Evolutionary conservation across 2,888 invertebrate species (phyloP), one percentile per base, ranked within the genome.

Genomic region (Caenorhabditis wallacei): DNA sequence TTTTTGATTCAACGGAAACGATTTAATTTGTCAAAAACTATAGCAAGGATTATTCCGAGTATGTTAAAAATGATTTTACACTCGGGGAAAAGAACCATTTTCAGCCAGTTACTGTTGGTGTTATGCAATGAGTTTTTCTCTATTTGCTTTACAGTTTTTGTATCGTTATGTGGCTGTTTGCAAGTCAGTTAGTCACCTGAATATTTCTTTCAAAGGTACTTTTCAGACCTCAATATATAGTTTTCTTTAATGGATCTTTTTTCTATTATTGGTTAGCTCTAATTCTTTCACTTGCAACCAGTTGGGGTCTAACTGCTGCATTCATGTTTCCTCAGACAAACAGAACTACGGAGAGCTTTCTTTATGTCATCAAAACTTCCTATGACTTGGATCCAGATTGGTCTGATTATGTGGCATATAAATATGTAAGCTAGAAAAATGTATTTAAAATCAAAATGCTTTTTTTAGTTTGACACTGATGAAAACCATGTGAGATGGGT

Each of bases 1-100:
- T 79, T 51, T 18, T n/a, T 79, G 51, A 79, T 79, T 20, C 71
- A 79, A 51, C 16, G 71, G 1, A 79, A 71, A 37, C 13, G 71
- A 26, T 79, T 79, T 48, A 64, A 79, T 30, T 16, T 74, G 13
- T 64, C 74, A 4, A 74, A 63, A 56, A 2, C 7, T 0, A 20
- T 54, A 11, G 64, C 64, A 5, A 63, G 64, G 18, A 24, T 66
- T 35, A 66, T 66, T 2, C 63, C 72, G 0, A 75, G 64, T 74
- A 20, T 46, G 51, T 30, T 59, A 16, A 24, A 24, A 1, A 37
- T 11, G n/a, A 5, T 8, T 20, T 35, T 35, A 11, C 22, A 18
- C 18, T 40, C 35, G 4, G 10, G 4, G 35, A 4, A 7, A 10
- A 7, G 35, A 7, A 7, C 35, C 10, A 35, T 35, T 35, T 35